A percentile compares a stretch with the other conserved stretches of the same genome.
Conservation (phyloP, 2,797 vertebrate species). For the Alectoris magna region DNA sequence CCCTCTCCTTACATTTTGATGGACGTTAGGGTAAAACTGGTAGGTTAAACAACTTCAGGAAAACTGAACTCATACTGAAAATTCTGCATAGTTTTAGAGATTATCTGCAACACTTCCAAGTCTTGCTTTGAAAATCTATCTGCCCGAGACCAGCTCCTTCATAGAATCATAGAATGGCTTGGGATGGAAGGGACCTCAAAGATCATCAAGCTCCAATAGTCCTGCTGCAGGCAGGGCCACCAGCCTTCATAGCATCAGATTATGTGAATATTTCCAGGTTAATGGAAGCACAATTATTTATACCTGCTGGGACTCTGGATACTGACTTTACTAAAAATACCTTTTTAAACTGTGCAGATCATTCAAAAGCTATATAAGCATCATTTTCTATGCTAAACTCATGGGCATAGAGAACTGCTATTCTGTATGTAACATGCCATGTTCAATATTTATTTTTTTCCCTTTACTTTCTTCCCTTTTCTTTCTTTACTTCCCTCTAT, state of each 20-base stretch:
- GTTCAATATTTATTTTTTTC: not conserved
- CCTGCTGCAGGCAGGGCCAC: no score
- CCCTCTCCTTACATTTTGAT: not conserved
- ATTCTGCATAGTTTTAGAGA: not conserved
- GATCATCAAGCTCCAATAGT: no score
- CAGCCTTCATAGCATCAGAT: not conserved
- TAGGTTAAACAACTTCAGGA: constrained; percentile 1
- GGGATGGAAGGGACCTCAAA: no score
- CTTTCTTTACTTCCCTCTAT: no score
- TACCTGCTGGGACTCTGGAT: not conserved
- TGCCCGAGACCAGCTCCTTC: not conserved
- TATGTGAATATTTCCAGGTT: not conserved
- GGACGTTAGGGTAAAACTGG: not conserved
- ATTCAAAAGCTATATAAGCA: not conserved
- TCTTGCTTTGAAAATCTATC: not conserved
- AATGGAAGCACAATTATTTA: not conserved
- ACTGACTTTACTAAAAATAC: not conserved
- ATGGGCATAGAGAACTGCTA: not conserved
- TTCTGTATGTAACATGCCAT: not conserved
- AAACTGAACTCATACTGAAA: not conserved
- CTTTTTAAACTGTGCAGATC: not conserved
- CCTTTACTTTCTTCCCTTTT: no score
- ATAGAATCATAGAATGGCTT: no score
- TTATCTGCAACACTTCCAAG: not conserved
- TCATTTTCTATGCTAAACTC: not conserved